phyloP scores from a whole-genome alignment of 2,888 invertebrate species.

The Heliconius charithonia region DNA sequence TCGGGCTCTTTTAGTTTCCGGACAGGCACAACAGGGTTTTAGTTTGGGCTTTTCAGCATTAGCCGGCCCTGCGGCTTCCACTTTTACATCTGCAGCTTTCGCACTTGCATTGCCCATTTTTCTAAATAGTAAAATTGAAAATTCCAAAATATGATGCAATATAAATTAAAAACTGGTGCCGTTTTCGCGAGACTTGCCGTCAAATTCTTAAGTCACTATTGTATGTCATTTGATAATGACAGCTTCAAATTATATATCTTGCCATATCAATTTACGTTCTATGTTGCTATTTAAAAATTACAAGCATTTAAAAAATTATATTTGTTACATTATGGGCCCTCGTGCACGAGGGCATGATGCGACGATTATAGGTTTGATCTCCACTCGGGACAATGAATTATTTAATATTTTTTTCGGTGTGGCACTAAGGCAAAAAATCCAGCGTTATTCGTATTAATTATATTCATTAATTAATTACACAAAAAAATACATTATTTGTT shows the following conservation, averaged over 20 bases:
- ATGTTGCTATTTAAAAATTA: neutral
- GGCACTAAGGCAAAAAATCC: no score
- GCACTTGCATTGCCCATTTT: slow-evolving; percentile 78
- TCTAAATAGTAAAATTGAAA: neutral
- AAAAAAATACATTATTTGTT: no score
- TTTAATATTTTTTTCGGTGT: no score
- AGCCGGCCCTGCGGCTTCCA: slow-evolving; percentile 61
- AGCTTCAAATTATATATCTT: neutral
- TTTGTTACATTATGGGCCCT: no score
- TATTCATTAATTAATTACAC: no score
- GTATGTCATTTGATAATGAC: slow-evolving; percentile 17
- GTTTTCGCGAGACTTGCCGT: slow-evolving; percentile 7
- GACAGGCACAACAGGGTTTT: slow-evolving; percentile 98
- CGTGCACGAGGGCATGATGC: no score
- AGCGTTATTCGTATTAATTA: no score
- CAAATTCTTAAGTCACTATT: slow-evolving; percentile 15
- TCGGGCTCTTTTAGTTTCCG: slow-evolving; percentile 95
- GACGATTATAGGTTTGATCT: no score
- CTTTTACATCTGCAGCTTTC: slow-evolving; percentile 71
- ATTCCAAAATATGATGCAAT: slow-evolving; percentile 45
- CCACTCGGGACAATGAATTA: no score
- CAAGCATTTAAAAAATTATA: neutral
- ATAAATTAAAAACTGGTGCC: slow-evolving; percentile 2
- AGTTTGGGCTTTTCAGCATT: slow-evolving; percentile 88
- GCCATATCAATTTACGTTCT: neutral